Conservation (phyloP, 2,888 invertebrate species). For the Drosophila percnosoma region DNA sequence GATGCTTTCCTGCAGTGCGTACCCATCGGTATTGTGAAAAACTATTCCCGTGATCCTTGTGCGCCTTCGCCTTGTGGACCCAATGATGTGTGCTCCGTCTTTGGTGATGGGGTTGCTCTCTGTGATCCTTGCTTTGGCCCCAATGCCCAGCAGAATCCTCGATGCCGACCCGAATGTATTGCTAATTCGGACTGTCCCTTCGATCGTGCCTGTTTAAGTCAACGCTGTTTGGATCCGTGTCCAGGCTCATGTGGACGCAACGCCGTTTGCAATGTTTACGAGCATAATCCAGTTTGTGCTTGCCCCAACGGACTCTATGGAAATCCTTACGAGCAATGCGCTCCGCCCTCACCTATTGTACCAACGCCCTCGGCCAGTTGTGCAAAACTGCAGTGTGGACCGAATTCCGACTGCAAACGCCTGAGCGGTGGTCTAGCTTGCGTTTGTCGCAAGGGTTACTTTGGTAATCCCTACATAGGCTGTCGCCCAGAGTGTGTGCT, state of each 20-base stretch:
- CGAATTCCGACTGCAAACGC: slow-evolving; percentile 90
- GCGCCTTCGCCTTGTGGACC: slow-evolving; percentile 91
- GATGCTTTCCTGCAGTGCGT: slow-evolving; percentile 92
- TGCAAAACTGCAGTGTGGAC: slow-evolving; percentile 89
- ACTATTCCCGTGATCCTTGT: slow-evolving; percentile 89
- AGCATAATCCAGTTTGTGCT: slow-evolving; percentile 90
- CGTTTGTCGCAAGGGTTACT: slow-evolving; percentile 90
- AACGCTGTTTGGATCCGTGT: slow-evolving; percentile 91
- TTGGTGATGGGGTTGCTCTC: slow-evolving; percentile 91
- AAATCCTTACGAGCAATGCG: slow-evolving; percentile 92
- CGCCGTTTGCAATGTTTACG: slow-evolving; percentile 89
- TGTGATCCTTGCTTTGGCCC: slow-evolving; percentile 91
- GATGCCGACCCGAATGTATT: slow-evolving; percentile 93
- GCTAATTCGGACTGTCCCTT: slow-evolving; percentile 92
- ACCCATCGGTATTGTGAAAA: slow-evolving; percentile 86
- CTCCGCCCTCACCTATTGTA: slow-evolving; percentile 85
- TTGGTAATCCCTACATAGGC: slow-evolving; percentile 91
- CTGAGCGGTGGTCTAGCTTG: slow-evolving; percentile 89
- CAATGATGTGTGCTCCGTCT: slow-evolving; percentile 89
- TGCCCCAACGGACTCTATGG: slow-evolving; percentile 89
- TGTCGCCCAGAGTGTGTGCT: slow-evolving; percentile 93
- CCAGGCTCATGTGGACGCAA: slow-evolving; percentile 92
- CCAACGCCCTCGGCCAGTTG: slow-evolving; percentile 86
- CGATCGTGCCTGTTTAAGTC: slow-evolving; percentile 90
- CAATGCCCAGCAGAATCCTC: slow-evolving; percentile 88